Conservation (phyloP, 2,888 invertebrate species). For the Theretra japonica region DNA sequence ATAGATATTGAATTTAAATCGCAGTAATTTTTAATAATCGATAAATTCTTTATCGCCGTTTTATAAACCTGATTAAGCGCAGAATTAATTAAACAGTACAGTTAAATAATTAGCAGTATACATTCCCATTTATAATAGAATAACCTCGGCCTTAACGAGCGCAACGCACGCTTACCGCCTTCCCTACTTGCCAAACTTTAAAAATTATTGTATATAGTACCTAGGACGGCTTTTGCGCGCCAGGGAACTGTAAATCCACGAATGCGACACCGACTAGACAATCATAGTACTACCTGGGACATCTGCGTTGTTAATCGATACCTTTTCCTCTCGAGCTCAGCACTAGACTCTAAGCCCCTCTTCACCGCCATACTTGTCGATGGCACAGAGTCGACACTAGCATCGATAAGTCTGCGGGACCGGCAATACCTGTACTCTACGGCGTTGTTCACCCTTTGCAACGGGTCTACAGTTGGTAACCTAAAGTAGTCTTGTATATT, state of each 20-base stretch:
- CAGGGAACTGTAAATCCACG: conserved; percentile 36
- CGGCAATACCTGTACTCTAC: conserved; percentile 69
- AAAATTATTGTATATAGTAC: not conserved
- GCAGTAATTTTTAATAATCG: not conserved
- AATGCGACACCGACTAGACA: conserved; percentile 57
- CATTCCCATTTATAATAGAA: not conserved
- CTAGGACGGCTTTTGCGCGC: not conserved
- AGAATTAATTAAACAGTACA: too few species aligned
- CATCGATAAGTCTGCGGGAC: conserved; percentile 68
- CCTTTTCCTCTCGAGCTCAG: conserved; percentile 71
- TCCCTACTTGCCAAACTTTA: not conserved
- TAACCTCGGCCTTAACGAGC: not conserved
- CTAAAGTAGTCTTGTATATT: conserved; percentile 58
- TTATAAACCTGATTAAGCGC: not conserved
- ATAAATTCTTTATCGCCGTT: not conserved
- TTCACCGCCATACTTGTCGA: conserved; percentile 71
- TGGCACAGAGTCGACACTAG: conserved; percentile 62
- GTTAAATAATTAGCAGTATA: not conserved
- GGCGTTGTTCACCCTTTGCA: conserved; percentile 63
- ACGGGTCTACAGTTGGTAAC: conserved; percentile 61
- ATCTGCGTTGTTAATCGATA: conserved; percentile 68
- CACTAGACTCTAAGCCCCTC: conserved; percentile 63
- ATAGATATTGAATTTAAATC: too few species aligned
- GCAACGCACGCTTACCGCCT: not conserved
- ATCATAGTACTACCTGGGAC: conserved; percentile 78